Conservation (phyloP, 2,797 vertebrate genomes). For the Leuciscus waleckii region DNA sequence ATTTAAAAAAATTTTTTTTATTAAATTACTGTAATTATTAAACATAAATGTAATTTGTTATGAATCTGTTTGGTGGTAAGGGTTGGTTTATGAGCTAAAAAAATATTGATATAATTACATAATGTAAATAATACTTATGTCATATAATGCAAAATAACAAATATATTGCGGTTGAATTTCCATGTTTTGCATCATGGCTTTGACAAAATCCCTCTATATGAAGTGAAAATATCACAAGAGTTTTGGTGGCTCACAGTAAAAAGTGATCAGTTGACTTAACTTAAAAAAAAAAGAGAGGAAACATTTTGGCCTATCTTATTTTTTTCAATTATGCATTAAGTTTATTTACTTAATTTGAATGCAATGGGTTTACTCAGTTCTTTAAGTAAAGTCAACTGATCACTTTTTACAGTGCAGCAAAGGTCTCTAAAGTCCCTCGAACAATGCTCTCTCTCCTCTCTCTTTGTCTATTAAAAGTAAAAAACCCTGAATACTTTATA, state of each 20-base stretch:
- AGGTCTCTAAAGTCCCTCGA: neutral
- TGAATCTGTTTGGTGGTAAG: neutral
- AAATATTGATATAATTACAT: neutral
- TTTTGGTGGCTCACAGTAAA: neutral
- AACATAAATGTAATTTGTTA: neutral
- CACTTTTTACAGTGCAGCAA: neutral
- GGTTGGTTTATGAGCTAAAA: neutral
- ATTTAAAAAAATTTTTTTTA: neutral
- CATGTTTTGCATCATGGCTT: neutral
- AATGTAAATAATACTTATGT: neutral
- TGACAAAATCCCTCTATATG: neutral
- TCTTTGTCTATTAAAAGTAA: slow-evolving; percentile 1
- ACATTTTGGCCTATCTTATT: too few species aligned
- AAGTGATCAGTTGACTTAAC: too few species aligned
- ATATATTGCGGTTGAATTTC: too few species aligned
- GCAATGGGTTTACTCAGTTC: too few species aligned
- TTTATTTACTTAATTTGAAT: too few species aligned
- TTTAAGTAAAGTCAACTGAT: too few species aligned
- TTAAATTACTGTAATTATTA: neutral
- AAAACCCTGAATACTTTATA: neutral
- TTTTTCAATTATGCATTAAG: too few species aligned
- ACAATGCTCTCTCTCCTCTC: neutral
- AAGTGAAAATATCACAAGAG: neutral
- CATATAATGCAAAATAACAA: neutral
- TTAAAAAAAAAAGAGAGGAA: too few species aligned